Conservation (phyloP, 1,140 invertebrate species). For the Drosophila pandora region DNA sequence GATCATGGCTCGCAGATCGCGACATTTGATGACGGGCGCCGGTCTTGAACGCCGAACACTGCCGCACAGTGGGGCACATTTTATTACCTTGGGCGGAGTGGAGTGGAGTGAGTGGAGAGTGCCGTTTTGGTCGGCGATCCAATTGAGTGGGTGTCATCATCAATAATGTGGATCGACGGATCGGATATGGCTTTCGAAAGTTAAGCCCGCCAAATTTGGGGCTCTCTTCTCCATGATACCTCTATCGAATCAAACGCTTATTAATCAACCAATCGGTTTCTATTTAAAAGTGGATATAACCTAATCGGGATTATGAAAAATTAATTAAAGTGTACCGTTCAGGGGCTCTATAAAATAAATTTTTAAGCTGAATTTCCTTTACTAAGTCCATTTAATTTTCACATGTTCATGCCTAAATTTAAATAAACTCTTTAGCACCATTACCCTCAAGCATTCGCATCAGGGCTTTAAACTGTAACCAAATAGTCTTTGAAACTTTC, state of each 20-base stretch:
- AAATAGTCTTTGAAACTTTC: constrained; percentile 21
- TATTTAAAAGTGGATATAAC: background rate
- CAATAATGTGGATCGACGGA: constrained; percentile 3
- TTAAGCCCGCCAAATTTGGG: background rate
- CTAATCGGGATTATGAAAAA: background rate
- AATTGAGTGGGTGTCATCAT: constrained; percentile 11
- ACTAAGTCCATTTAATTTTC: too few relatives aligned
- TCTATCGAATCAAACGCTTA: background rate
- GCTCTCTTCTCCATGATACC: constrained; percentile 3
- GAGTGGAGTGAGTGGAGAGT: constrained; percentile 5
- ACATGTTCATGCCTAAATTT: background rate
- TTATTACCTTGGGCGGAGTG: constrained; percentile 36
- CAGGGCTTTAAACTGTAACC: constrained; percentile 22
- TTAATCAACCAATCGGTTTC: background rate
- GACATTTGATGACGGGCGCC: constrained; percentile 75
- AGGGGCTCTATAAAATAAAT: background rate
- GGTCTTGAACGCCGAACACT: constrained; percentile 14
- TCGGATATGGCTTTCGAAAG: constrained; percentile 17
- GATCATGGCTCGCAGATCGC: constrained; percentile 62
- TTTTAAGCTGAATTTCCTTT: background rate
- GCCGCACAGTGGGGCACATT: constrained; percentile 67
- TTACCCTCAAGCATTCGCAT: background rate
- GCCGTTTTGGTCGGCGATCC: background rate
- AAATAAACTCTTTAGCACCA: constrained; percentile 4
- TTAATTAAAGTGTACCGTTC: background rate